A percentile compares a stretch with the other conserved stretches of the same genome.
phyloP scores from a whole-genome alignment of 2,797 vertebrate genomes.

The Sebastes aleutianus region DNA sequence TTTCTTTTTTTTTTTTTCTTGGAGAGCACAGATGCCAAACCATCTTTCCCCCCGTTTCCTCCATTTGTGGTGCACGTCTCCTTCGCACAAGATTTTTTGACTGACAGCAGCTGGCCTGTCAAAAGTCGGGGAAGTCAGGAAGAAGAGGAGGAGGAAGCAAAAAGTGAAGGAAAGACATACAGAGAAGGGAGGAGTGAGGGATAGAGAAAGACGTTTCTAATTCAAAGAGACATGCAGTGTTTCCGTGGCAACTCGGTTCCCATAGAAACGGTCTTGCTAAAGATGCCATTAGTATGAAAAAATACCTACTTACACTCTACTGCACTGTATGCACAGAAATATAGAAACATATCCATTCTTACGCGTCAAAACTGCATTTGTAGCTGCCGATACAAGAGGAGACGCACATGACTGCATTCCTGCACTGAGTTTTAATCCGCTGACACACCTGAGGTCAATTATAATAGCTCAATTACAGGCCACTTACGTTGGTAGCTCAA shows the following conservation, averaged over 20 bases:
- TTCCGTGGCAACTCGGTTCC: conserved; percentile 92
- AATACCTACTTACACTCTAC: conserved; percentile 74
- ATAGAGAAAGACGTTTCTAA: conserved; percentile 89
- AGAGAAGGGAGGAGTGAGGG: conserved; percentile 51
- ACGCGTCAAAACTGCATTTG: neutral
- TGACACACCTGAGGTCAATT: conserved; percentile 61
- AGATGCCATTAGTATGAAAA: conserved; percentile 85
- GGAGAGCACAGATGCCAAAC: conserved; percentile 42
- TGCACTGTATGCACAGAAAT: conserved; percentile 66
- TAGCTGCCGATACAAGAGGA: neutral
- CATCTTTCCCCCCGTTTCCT: conserved; percentile 25
- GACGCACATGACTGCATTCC: neutral
- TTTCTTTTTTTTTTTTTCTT: neutral
- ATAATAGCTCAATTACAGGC: conserved; percentile 48
- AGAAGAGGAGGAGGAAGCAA: conserved; percentile 43
- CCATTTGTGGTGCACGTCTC: conserved; percentile 35
- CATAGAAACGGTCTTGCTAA: conserved; percentile 84
- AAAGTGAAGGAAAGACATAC: conserved; percentile 40
- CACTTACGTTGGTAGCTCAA: conserved; percentile 48
- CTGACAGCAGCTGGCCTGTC: conserved; percentile 79
- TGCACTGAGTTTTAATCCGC: conserved; percentile 3
- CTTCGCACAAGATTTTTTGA: conserved; percentile 61
- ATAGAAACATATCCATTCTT: conserved; percentile 34
- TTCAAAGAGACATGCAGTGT: conserved; percentile 93
- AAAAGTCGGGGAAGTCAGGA: conserved; percentile 57